Evolutionary conservation across 1,140 invertebrate genomes (phyloP), one percentile per base, ranked within the genome.

Genomic region (Plectrocnemia conspersa): DNA sequence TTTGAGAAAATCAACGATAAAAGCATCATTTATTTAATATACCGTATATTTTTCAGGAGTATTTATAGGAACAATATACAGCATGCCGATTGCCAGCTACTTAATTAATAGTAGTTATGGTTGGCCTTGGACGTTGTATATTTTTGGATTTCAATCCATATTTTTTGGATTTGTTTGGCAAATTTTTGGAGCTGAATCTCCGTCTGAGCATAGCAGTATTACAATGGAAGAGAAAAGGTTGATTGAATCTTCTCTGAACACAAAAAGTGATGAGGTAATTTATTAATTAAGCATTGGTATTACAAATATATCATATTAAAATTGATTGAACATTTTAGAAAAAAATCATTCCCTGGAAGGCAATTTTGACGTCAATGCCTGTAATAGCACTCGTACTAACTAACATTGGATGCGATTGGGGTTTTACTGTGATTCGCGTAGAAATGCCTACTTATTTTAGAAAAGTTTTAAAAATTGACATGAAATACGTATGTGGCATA

Each of bases 101-200:
- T 50, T 32, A 9, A 24, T 50, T 24, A 22, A 35, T 13, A 50
- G 47, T 38, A 24, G 10, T 4, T 38, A n/a, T 7, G 47, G 33
- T n/a, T 50, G 47, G 47, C 21, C 33, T 2, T 50, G 47, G 47
- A 33, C 32, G 13, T 50, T 19, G 15, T 50, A 50, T 50, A 38
- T 38, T 18, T 50, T 50, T 24, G 47, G 47, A 13, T 11, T 18
- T n/a, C 47, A 50, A 16, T 38, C 47, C 7, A 38, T 50, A 22
- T 3, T 50, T 13, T 27, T 33, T 22, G 15, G 19, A 6, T 5
- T 38, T 2, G 13, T 50, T 6, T 50, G 47, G 47, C 19, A 22
- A 7, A 32, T 1, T 24, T 50, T 21, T 9, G 47, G 33, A 24
- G 32, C 47, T 1, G 13, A 16, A 6, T 38, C 32, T 11, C 47